A percentile compares a stretch with the other conserved stretches of the same genome.
These are phyloP conservation scores for Eueides isabella DNA, from an alignment of 1,140 invertebrate species.

Conservation along the genomic window DNA sequence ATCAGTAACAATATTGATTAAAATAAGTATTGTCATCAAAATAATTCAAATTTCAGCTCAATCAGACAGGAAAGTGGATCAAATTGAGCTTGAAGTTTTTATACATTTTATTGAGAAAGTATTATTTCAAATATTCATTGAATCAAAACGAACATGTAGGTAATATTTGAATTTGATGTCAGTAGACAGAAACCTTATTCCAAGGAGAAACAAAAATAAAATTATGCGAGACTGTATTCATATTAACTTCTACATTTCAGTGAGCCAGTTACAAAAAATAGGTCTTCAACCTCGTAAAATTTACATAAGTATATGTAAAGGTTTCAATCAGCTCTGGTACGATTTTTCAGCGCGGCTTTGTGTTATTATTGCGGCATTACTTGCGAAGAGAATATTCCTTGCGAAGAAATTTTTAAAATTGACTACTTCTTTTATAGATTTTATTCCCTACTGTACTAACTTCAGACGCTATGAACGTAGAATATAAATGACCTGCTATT, in stretches of 20 bases:
- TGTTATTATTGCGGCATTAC: slow-evolving; percentile 22
- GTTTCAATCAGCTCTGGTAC: slow-evolving; percentile 37
- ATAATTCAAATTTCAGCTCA: too few species aligned
- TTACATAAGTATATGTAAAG: slow-evolving; percentile 43
- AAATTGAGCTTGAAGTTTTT: too few species aligned
- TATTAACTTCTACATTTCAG: slow-evolving; percentile 30
- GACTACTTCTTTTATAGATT: slow-evolving; percentile 22
- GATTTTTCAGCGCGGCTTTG: slow-evolving; percentile 37
- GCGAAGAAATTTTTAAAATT: slow-evolving; percentile 27
- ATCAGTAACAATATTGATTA: too few species aligned
- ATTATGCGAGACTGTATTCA: slow-evolving; percentile 2
- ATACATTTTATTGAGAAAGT: too few species aligned
- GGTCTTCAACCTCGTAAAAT: slow-evolving; percentile 35
- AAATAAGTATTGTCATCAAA: too few species aligned
- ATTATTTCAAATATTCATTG: too few species aligned
- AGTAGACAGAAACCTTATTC: too few species aligned
- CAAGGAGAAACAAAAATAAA: too few species aligned
- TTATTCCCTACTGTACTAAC: slow-evolving; percentile 18
- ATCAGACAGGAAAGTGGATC: too few species aligned
- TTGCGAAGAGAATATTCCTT: slow-evolving; percentile 23
- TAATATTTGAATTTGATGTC: too few species aligned
- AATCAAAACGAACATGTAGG: too few species aligned
- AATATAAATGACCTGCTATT: not conserved
- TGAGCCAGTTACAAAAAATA: slow-evolving; percentile 29
- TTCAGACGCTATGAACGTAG: slow-evolving; percentile 6